phyloP scores from a whole-genome alignment of 2,888 invertebrate genomes.

The Melieria picta region DNA sequence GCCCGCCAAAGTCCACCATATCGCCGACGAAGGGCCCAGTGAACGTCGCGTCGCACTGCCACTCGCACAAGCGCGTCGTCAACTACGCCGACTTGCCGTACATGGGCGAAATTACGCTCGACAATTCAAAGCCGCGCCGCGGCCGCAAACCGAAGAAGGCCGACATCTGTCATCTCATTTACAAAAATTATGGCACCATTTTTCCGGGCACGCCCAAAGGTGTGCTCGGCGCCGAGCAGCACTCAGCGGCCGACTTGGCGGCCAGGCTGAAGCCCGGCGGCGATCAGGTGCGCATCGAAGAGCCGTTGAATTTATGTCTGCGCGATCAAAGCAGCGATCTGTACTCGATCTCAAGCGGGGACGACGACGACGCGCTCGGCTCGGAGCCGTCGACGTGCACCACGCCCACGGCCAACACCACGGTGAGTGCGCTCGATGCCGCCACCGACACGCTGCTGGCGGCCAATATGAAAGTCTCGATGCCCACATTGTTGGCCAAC shows the following conservation, averaged over 20 bases:
- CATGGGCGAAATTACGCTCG: constrained; percentile 92
- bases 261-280: constrained; percentile 7
- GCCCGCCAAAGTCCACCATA: neutral
- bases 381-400: no score
- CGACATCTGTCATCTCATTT: constrained; percentile 90
- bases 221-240: constrained; percentile 55
- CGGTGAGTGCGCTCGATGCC: constrained; percentile 52
- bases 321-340: constrained; percentile 69
- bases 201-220: constrained; percentile 78
- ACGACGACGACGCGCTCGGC: constrained; percentile 40
- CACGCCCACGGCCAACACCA: constrained; percentile 23
- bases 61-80: constrained; percentile 66
- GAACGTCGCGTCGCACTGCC: constrained; percentile 43
- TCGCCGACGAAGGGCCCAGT: neutral
- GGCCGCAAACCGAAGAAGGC: constrained; percentile 92
- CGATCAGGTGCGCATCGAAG: constrained; percentile 64
- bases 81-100: constrained; percentile 87
- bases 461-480: constrained; percentile 65
- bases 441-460: constrained; percentile 51
- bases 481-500: constrained; percentile 65
- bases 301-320: constrained; percentile 86
- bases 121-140: constrained; percentile 85
- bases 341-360: constrained; percentile 61
- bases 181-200: constrained; percentile 90
- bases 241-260: neutral